phyloP scores from a whole-genome alignment of 1,140 invertebrate species.

The Liolophura sinensis region DNA sequence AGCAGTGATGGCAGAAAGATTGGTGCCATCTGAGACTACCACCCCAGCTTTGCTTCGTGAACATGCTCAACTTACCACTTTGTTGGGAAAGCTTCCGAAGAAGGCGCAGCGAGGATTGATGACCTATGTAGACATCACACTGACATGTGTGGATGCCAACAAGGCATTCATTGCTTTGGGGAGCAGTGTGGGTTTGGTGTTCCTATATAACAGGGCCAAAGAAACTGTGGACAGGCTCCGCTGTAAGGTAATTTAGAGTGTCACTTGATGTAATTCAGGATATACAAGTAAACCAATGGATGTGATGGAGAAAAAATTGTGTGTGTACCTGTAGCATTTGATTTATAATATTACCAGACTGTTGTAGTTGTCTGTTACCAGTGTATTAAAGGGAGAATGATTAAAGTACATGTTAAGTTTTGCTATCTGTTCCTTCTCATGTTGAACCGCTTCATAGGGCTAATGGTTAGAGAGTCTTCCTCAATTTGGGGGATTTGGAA shows the following conservation, averaged over 20 bases:
- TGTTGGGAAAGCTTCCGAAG: conserved; percentile 78
- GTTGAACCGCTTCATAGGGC: no score
- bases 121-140: conserved; percentile 71
- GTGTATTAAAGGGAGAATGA: no score
- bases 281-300: no score
- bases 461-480: no score
- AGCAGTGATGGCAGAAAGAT: no score
- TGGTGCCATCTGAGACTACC: not conserved
- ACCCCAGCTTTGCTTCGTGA: conserved; percentile 62
- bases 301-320: no score
- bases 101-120: conserved; percentile 79
- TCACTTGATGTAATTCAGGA: not conserved
- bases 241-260: conserved; percentile 69
- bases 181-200: conserved; percentile 82
- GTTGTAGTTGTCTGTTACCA: no score
- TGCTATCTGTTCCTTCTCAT: not conserved
- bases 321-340: no score
- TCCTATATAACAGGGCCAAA: conserved; percentile 80
- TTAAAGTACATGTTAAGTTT: no score
- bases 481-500: no score
- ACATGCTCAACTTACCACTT: conserved; percentile 77
- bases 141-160: conserved; percentile 82
- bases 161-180: conserved; percentile 81
- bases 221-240: conserved; percentile 75
- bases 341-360: no score